Percentiles rank a stretch among this genome's conserved stretches.
Conservation (phyloP, 2,888 invertebrate genomes). For the Sepiola atlantica region DNA sequence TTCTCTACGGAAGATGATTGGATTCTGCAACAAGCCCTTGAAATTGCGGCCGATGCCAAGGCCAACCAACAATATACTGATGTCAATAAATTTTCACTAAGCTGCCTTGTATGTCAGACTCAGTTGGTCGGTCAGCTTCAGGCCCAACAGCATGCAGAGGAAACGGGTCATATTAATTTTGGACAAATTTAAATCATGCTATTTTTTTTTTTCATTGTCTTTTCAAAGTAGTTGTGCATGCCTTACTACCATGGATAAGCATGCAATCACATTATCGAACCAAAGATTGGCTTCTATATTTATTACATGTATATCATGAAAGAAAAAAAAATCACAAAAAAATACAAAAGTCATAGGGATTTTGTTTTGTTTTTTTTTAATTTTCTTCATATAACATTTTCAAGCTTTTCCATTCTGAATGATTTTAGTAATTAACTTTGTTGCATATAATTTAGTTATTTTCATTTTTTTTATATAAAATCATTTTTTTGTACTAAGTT, state of each 20-base stretch:
- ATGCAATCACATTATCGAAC: not conserved
- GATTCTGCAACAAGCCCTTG: constrained; percentile 86
- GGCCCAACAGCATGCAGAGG: constrained; percentile 88
- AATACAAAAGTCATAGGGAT: not conserved
- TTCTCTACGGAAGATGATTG: constrained; percentile 85
- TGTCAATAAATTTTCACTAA: constrained; percentile 87
- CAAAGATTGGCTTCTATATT: not conserved
- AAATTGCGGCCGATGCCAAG: constrained; percentile 90
- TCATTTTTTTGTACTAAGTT: not conserved
- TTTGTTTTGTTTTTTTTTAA: not conserved
- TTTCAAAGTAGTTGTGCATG: not conserved
- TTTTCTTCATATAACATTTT: not conserved
- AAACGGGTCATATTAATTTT: constrained; percentile 83
- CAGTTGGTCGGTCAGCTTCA: constrained; percentile 86
- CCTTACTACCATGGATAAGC: not conserved
- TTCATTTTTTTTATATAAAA: not conserved
- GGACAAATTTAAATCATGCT: constrained; percentile 66
- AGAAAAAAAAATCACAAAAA: not conserved
- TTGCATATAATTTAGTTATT: not conserved
- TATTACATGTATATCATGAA: not conserved
- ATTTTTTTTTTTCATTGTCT: not conserved
- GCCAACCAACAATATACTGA: constrained; percentile 93
- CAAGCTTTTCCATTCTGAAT: not conserved
- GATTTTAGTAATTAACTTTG: not conserved
- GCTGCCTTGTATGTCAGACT: constrained; percentile 87